These are phyloP conservation scores for Eurytoma adleriae DNA, from an alignment of 2,888 invertebrate genomes.

Conservation along the genomic window DNA sequence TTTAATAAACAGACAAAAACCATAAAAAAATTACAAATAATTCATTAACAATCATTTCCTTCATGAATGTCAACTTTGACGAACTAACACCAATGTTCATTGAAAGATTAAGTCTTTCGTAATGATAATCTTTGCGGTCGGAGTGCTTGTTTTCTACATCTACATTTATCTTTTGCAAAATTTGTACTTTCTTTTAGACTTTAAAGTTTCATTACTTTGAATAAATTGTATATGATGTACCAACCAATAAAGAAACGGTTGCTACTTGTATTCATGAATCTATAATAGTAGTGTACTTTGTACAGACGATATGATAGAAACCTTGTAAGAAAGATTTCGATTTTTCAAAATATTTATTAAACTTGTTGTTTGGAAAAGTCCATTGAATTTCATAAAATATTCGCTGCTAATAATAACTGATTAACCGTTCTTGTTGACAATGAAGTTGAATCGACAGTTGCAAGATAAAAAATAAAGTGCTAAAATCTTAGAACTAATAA, in stretches of 20 bases:
- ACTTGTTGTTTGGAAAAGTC: conserved; percentile 29
- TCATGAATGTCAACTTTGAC: conserved; percentile 22
- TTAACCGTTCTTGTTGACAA: neutral
- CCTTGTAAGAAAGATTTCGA: conserved; percentile 37
- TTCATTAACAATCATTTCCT: conserved; percentile 3
- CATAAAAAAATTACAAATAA: conserved; percentile 16
- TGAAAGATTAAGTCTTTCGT: neutral
- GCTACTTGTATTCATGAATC: conserved; percentile 36
- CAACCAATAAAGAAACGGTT: conserved; percentile 10
- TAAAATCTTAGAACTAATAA: neutral
- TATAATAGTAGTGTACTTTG: conserved; percentile 23
- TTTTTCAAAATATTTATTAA: conserved; percentile 36
- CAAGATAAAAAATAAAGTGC: conserved; percentile 4
- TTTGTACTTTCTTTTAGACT: conserved; percentile 13
- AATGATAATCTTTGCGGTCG: conserved; percentile 8
- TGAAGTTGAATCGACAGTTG: conserved; percentile 15
- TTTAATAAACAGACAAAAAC: conserved; percentile 43
- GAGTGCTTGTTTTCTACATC: conserved; percentile 20
- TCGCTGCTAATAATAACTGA: too few relatives aligned
- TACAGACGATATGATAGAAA: conserved; percentile 42
- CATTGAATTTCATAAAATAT: conserved; percentile 46
- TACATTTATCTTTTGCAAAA: conserved; percentile 33
- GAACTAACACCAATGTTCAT: conserved; percentile 23
- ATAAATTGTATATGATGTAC: conserved; percentile 35
- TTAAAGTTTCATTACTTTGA: neutral